Evolutionary conservation across 1,140 invertebrate species (phyloP).

Genomic region (Pentalonia nigronervosa): DNA sequence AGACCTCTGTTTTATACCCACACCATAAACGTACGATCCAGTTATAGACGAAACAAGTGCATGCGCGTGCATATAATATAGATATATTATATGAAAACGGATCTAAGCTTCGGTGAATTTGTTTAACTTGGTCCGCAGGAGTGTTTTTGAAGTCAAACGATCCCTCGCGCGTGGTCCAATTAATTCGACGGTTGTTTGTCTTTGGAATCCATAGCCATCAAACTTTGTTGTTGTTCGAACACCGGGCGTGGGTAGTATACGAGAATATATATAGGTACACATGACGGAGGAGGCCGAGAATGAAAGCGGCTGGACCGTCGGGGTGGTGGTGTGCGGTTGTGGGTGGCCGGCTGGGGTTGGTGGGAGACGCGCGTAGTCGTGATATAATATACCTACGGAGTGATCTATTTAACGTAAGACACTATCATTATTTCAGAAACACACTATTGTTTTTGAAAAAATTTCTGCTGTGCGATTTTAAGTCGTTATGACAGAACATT

Average conservation of each 20-base stretch:
- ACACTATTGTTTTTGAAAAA: background rate
- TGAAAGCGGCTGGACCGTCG: background rate
- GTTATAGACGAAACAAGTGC: background rate
- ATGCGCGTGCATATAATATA: background rate
- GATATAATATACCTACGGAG: background rate
- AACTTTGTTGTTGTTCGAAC: conserved; percentile 51
- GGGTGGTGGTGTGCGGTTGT: background rate
- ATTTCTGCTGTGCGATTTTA: background rate
- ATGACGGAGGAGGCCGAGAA: background rate
- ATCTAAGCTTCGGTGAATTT: background rate
- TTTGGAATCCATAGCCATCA: conserved; percentile 20
- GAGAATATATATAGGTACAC: background rate
- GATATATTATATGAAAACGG: background rate
- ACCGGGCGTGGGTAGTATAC: background rate
- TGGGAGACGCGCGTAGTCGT: background rate
- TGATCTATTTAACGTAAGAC: background rate
- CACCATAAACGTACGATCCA: background rate
- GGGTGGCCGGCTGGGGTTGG: background rate
- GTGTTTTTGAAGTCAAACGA: conserved; percentile 27
- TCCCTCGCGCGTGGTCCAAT: conserved; percentile 14
- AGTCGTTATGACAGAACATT: background rate
- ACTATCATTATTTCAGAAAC: background rate
- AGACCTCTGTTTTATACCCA: background rate
- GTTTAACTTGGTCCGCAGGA: background rate
- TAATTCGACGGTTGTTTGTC: conserved; percentile 54